These are phyloP conservation scores for Dicerorhinus sumatrensis DNA, from an alignment of 2,113 vertebrate genomes.

Conservation along the genomic window DNA sequence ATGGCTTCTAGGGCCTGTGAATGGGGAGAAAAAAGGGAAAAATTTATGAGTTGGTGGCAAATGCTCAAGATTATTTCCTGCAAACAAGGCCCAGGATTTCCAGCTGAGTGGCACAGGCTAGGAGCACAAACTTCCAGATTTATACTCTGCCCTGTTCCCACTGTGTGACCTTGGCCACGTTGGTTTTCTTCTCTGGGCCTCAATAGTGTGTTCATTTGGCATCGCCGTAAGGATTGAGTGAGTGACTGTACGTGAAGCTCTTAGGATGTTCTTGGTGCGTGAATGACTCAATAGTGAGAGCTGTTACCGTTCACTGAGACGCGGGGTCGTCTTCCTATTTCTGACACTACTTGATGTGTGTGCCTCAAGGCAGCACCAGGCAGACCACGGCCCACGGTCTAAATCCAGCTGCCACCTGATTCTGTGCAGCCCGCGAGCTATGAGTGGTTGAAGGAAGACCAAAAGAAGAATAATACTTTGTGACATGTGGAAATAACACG, in stretches of 20 bases:
- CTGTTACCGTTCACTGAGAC: background rate
- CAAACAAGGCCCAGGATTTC: background rate
- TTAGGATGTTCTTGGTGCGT: background rate
- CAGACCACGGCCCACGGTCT: background rate
- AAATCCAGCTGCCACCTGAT: background rate
- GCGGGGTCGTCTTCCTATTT: background rate
- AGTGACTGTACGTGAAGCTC: background rate
- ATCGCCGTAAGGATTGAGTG: background rate
- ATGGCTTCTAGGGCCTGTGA: background rate
- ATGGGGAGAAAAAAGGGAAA: background rate
- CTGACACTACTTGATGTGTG: background rate
- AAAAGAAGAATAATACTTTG: conserved; percentile 6
- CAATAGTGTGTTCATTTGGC: background rate
- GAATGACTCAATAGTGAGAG: background rate
- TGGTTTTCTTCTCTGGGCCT: conserved; percentile 8
- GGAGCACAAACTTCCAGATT: background rate
- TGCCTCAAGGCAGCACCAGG: background rate
- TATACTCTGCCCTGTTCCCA: background rate
- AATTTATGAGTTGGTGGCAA: background rate
- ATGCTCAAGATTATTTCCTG: background rate
- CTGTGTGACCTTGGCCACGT: too few relatives aligned
- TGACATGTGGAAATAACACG: background rate
- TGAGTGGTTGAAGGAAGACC: background rate
- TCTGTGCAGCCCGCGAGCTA: background rate
- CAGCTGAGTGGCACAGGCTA: background rate